Percentiles rank a stretch among this genome's conserved stretches.
phyloP scores from a whole-genome alignment of 2,797 vertebrate species.

The Propithecus deckenii region DNA sequence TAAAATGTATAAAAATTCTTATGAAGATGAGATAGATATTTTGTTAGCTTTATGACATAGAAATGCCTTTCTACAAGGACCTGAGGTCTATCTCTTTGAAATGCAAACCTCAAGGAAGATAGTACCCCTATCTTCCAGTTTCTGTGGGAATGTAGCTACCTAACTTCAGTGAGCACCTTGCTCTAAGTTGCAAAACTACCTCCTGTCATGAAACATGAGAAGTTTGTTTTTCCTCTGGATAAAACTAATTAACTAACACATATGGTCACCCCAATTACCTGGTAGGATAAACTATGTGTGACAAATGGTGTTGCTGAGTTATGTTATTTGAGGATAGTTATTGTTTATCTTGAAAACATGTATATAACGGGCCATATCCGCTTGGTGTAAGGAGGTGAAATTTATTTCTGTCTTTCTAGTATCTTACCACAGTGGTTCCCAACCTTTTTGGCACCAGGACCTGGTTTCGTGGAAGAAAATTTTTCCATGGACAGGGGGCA shows the following conservation, averaged over 20 bases:
- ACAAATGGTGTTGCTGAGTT: background rate
- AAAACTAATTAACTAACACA: background rate
- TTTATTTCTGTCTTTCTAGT: background rate
- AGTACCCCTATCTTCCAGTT: background rate
- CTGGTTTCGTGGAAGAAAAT: no score
- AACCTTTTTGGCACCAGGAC: no score
- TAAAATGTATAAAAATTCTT: background rate
- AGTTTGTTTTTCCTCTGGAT: background rate
- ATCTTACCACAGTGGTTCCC: background rate
- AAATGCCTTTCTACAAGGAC: background rate
- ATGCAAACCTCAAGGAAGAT: background rate
- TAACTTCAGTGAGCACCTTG: background rate
- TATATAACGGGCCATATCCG: background rate
- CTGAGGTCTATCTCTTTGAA: background rate
- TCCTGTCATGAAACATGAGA: background rate
- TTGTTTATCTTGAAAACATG: background rate
- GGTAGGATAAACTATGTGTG: background rate
- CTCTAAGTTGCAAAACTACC: background rate
- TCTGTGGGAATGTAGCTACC: background rate
- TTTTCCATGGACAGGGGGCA: no score
- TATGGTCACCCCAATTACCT: background rate
- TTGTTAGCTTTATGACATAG: background rate
- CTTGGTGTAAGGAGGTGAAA: background rate
- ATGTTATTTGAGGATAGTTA: background rate
- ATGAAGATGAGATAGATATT: background rate